phyloP scores from a whole-genome alignment of 2,888 invertebrate species.

The Calameuta pallipes region DNA sequence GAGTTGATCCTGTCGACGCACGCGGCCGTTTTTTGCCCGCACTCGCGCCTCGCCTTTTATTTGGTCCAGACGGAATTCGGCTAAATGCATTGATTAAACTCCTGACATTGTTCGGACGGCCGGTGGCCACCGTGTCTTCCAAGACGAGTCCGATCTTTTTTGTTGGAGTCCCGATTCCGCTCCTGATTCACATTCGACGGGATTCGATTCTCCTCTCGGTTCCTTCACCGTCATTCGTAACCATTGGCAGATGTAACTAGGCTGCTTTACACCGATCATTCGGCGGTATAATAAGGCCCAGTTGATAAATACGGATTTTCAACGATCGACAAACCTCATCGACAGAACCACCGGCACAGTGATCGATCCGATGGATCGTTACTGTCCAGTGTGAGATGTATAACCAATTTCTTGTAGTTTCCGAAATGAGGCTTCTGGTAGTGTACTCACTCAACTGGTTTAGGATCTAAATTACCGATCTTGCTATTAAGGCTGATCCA shows the following conservation, averaged over 20 bases:
- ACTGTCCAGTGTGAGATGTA: not conserved
- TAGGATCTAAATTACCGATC: not conserved
- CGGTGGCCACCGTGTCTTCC: constrained; percentile 61
- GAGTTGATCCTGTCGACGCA: not conserved
- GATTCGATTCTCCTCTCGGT: not conserved
- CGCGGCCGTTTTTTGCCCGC: constrained; percentile 51
- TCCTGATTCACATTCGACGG: constrained; percentile 5
- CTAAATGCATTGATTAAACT: constrained; percentile 67
- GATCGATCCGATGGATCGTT: not conserved
- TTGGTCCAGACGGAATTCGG: constrained; percentile 66
- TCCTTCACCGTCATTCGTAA: not conserved
- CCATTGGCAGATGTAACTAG: constrained; percentile 7
- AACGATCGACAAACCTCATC: not conserved
- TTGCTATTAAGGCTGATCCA: not conserved
- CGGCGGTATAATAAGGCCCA: not conserved
- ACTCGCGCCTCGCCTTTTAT: constrained; percentile 61
- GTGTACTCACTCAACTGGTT: not conserved
- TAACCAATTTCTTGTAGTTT: not conserved
- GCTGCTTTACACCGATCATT: not conserved
- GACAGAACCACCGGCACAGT: not conserved
- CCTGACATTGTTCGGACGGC: constrained; percentile 60
- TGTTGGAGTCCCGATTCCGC: constrained; percentile 29
- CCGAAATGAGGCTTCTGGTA: not conserved
- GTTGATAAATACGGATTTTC: not conserved
- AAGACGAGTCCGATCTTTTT: constrained; percentile 53